Evolutionary conservation across 2,888 invertebrate species (phyloP).

Genomic region (Drosophila recens): DNA sequence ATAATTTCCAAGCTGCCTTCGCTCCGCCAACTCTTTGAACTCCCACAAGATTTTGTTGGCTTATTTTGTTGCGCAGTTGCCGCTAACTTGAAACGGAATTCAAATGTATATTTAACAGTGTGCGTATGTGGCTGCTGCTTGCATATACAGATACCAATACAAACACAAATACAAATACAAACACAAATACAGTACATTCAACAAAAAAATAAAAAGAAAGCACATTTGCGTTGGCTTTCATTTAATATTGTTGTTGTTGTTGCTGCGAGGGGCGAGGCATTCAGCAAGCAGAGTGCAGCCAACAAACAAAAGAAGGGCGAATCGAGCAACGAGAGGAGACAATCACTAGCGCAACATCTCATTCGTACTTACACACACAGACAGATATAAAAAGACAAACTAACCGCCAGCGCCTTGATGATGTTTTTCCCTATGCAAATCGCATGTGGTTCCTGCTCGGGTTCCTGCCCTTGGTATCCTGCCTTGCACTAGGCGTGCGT

Average conservation of each 20-base stretch:
- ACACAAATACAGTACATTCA: background rate
- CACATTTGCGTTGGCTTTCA: constrained; percentile 53
- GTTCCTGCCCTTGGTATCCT: constrained; percentile 48
- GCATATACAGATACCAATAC: constrained; percentile 10
- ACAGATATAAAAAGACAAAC: constrained; percentile 30
- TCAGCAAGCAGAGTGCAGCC: constrained; percentile 55
- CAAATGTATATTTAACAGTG: constrained; percentile 72
- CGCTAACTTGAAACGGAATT: constrained; percentile 80
- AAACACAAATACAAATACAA: no score
- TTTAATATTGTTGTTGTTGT: constrained; percentile 38
- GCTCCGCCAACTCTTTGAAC: constrained; percentile 6
- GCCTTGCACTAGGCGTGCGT: constrained; percentile 65
- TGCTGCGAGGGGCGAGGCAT: constrained; percentile 29
- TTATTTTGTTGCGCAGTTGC: constrained; percentile 68
- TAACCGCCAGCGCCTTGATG: constrained; percentile 63
- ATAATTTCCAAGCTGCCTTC: constrained; percentile 62
- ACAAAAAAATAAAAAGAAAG: constrained; percentile 23
- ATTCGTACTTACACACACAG: constrained; percentile 55
- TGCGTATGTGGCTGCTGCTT: constrained; percentile 20
- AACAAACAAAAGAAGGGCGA: constrained; percentile 65
- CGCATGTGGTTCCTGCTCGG: constrained; percentile 63
- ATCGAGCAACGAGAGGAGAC: constrained; percentile 68
- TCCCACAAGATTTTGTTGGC: constrained; percentile 56
- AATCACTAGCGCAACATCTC: constrained; percentile 74
- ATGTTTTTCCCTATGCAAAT: constrained; percentile 75